phyloP scores from a whole-genome alignment of 2,113 vertebrate genomes.

The Periophthalmus modestus region DNA sequence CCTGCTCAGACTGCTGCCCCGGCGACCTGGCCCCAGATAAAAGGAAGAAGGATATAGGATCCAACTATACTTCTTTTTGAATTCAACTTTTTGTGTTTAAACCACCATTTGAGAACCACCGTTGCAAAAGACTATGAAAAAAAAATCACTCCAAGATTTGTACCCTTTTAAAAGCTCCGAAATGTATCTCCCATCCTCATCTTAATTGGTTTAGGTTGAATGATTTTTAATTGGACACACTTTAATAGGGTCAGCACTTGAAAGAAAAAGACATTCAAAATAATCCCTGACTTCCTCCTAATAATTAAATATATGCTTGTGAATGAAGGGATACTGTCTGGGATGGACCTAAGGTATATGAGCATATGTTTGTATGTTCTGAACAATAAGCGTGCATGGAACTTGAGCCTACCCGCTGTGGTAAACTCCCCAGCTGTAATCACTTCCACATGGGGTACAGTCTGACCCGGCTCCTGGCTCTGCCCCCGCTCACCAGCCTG shows the following conservation, averaged over 20 bases:
- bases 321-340: not conserved
- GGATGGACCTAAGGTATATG: not conserved
- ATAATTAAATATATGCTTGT: not conserved
- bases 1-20: no score
- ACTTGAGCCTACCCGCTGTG: slow-evolving; percentile 41
- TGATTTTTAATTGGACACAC: slow-evolving; percentile 19
- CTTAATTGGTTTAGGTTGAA: slow-evolving; percentile 27
- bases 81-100: not conserved
- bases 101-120: not conserved
- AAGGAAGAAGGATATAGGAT: no score
- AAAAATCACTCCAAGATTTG: not conserved
- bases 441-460: slow-evolving; percentile 65
- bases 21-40: no score
- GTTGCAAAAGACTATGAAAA: not conserved
- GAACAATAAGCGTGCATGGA: slow-evolving; percentile 3
- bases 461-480: slow-evolving; percentile 42
- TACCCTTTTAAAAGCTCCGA: not conserved
- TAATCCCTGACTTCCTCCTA: not conserved
- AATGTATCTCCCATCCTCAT: slow-evolving; percentile 13
- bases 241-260: slow-evolving; percentile 6
- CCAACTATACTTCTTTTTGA: not conserved
- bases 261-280: not conserved
- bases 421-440: slow-evolving; percentile 65
- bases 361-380: not conserved
- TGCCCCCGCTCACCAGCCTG: slow-evolving; percentile 29